A percentile compares a stretch with the other conserved stretches of the same genome.
Conservation (phyloP, 2,888 invertebrate species). For the Buathra laborator region DNA sequence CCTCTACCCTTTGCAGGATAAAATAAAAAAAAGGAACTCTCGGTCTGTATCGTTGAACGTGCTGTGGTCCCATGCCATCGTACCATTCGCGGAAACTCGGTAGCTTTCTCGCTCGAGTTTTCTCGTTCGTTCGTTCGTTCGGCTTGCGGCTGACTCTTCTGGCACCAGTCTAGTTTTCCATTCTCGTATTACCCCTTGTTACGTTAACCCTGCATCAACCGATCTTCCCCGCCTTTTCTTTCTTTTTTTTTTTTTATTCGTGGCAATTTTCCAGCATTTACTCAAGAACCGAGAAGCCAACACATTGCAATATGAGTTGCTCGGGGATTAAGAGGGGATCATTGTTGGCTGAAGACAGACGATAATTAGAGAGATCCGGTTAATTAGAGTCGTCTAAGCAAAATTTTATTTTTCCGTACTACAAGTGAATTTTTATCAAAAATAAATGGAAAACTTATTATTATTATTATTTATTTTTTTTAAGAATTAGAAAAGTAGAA, state of each 20-base stretch:
- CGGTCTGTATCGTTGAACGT: conserved; percentile 59
- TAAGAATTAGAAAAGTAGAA: not conserved
- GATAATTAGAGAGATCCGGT: not conserved
- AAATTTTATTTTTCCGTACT: too few relatives aligned
- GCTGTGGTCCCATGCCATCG: conserved; percentile 5
- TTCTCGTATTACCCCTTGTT: not conserved
- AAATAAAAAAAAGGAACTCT: conserved; percentile 65
- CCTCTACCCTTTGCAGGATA: not conserved
- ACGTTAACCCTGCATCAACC: conserved; percentile 20
- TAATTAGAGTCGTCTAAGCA: too few relatives aligned
- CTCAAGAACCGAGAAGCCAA: conserved; percentile 25
- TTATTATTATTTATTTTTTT: not conserved
- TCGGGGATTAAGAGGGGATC: conserved; percentile 17
- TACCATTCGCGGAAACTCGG: conserved; percentile 1
- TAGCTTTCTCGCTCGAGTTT: conserved; percentile 30
- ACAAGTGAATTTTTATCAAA: too few relatives aligned
- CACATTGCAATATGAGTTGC: conserved; percentile 44
- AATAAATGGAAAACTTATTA: too few relatives aligned
- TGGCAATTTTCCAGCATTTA: conserved; percentile 57
- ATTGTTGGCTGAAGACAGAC: conserved; percentile 22
- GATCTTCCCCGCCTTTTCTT: not conserved
- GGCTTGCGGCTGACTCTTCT: conserved; percentile 15
- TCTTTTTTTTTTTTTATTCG: not conserved
- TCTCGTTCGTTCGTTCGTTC: conserved; percentile 3
- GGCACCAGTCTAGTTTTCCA: conserved; percentile 30